These are phyloP conservation scores for Aurelia coerulea DNA, from an alignment of 30 jellyfish, hydroid and myxozoan genomes.

Conservation along the genomic window DNA sequence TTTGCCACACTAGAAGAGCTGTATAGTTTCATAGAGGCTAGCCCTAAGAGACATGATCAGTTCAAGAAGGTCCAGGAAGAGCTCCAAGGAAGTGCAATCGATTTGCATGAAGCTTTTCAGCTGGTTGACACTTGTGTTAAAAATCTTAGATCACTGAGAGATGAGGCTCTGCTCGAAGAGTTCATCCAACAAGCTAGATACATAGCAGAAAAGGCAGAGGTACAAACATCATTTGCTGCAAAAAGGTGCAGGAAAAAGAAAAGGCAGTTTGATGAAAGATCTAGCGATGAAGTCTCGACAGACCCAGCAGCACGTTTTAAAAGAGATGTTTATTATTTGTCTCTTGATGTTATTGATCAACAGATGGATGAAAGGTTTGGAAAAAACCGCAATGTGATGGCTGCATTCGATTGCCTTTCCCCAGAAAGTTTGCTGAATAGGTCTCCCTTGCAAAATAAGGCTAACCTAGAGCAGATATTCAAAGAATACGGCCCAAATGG, in stretches of 20 bases:
- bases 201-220: neutral
- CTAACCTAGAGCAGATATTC: neutral
- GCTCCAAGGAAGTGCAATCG: slow-evolving; percentile 8
- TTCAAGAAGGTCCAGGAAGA: slow-evolving; percentile 15
- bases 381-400: neutral
- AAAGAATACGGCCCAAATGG: slow-evolving; percentile 1
- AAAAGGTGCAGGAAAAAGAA: neutral
- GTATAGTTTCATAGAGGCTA: neutral
- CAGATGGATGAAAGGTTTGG: slow-evolving; percentile 13
- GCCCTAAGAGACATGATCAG: neutral
- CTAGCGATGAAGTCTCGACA: slow-evolving; percentile 5
- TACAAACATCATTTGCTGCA: neutral
- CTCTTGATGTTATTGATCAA: neutral
- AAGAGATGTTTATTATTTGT: neutral
- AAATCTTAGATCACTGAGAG: neutral
- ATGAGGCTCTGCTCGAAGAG: neutral
- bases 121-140: neutral
- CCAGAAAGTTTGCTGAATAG: slow-evolving; percentile 13
- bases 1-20: neutral
- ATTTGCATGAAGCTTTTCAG: slow-evolving; percentile 5
- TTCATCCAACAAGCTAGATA: neutral
- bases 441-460: neutral
- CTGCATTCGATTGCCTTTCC: neutral
- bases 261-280: slow-evolving; percentile 7
- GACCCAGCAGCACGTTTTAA: neutral